A percentile compares a stretch with the other conserved stretches of the same genome.
phyloP scores from a whole-genome alignment of 2,888 invertebrate genomes.

The Acrobasis repandana region DNA sequence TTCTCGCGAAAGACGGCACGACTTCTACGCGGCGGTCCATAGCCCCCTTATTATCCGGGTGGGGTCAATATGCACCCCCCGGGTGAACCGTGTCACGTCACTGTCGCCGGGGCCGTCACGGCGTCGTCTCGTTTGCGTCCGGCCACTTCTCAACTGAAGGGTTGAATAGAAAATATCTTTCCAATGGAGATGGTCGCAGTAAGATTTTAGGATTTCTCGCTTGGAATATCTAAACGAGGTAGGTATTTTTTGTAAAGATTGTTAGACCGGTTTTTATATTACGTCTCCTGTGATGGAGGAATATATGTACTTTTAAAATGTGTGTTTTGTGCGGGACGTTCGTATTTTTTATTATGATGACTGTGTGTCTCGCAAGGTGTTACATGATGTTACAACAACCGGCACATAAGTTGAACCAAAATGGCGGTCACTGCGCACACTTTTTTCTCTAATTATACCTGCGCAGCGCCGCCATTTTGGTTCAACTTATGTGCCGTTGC shows the following conservation, averaged over 20 bases:
- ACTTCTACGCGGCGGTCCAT: slow-evolving; percentile 59
- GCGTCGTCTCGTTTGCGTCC: slow-evolving; percentile 67
- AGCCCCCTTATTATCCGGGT: slow-evolving; percentile 72
- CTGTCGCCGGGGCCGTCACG: slow-evolving; percentile 76
- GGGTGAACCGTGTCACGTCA: slow-evolving; percentile 68
- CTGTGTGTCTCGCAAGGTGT: too few species aligned
- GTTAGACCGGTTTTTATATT: background rate
- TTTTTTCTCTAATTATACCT: too few species aligned
- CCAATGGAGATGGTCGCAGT: slow-evolving; percentile 19
- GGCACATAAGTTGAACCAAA: too few species aligned
- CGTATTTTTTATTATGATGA: too few species aligned
- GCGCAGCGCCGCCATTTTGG: too few species aligned
- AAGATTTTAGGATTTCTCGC: slow-evolving; percentile 12
- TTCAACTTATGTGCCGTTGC: too few species aligned
- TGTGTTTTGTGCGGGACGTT: too few species aligned
- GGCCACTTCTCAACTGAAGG: slow-evolving; percentile 68
- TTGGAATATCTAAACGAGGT: background rate
- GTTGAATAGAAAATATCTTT: slow-evolving; percentile 52
- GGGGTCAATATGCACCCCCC: slow-evolving; percentile 63
- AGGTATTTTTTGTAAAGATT: background rate
- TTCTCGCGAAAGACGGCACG: slow-evolving; percentile 63
- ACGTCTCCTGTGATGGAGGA: too few species aligned
- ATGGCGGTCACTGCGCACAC: too few species aligned
- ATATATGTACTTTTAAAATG: too few species aligned
- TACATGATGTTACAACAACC: too few species aligned